These are phyloP conservation scores for Tachyglossus aculeatus DNA, from an alignment of 2,797 vertebrate species.

Conservation along the genomic window DNA sequence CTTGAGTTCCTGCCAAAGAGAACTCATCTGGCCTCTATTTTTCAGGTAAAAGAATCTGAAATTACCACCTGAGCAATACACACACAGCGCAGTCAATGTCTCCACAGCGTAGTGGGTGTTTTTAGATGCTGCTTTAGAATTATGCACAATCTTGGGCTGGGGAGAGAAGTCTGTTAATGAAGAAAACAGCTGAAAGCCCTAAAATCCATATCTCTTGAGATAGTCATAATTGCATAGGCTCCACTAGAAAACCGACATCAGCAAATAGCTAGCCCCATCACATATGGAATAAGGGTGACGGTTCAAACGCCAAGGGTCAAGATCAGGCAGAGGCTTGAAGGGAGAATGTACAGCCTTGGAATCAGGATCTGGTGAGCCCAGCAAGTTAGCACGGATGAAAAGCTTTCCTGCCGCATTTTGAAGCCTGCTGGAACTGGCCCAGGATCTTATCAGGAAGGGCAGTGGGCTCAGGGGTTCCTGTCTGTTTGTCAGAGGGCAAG, in stretches of 20 bases:
- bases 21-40: not conserved
- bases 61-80: not conserved
- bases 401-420: constrained; percentile 35
- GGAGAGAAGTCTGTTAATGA: not conserved
- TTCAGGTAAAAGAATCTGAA: not conserved
- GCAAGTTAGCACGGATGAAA: not conserved
- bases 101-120: not conserved
- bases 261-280: not conserved
- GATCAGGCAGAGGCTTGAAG: not conserved
- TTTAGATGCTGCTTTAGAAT: not conserved
- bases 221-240: not conserved
- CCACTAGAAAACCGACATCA: not conserved
- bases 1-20: not conserved
- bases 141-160: not conserved
- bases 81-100: not conserved
- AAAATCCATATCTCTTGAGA: not conserved
- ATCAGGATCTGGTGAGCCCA: not conserved
- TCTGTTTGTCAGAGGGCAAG: not conserved
- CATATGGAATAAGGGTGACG: not conserved
- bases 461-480: not conserved
- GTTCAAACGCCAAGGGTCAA: constrained; percentile 2
- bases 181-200: not conserved
- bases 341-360: not conserved
- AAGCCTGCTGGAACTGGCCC: constrained; percentile 20
- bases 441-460: not conserved